Evolutionary conservation across 2,888 invertebrate species (phyloP).

Genomic region (Theretra japonica): DNA sequence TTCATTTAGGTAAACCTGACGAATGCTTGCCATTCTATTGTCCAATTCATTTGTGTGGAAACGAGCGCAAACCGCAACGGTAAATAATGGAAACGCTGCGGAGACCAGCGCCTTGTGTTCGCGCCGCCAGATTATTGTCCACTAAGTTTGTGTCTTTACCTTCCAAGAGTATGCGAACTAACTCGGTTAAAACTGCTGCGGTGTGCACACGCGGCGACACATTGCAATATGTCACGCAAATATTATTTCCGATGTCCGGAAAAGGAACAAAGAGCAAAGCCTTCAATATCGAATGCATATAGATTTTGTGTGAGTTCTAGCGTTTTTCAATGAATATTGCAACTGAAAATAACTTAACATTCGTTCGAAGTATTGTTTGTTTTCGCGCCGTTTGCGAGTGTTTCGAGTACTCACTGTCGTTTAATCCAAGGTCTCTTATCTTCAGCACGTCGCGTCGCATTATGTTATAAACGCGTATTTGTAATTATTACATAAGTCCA

Average conservation of each 20-base stretch:
- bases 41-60: constrained; percentile 72
- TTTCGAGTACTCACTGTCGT: not conserved
- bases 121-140: constrained; percentile 68
- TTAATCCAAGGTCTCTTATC: too few species aligned
- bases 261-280: not conserved
- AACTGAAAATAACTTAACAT: not conserved
- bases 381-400: not conserved
- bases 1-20: constrained; percentile 68
- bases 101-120: constrained; percentile 58
- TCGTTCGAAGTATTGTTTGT: not conserved
- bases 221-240: constrained; percentile 9
- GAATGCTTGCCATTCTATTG: constrained; percentile 69
- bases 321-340: constrained; percentile 2
- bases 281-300: not conserved
- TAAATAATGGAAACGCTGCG: constrained; percentile 67
- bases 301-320: not conserved
- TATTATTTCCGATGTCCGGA: not conserved
- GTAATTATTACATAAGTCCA: too few species aligned
- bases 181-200: constrained; percentile 57
- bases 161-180: constrained; percentile 60
- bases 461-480: too few species aligned
- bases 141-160: constrained; percentile 70
- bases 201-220: not conserved
- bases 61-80: constrained; percentile 61
- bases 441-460: too few species aligned